Conservation (phyloP, 2,797 vertebrate genomes). For the Echeneis naucrates region DNA sequence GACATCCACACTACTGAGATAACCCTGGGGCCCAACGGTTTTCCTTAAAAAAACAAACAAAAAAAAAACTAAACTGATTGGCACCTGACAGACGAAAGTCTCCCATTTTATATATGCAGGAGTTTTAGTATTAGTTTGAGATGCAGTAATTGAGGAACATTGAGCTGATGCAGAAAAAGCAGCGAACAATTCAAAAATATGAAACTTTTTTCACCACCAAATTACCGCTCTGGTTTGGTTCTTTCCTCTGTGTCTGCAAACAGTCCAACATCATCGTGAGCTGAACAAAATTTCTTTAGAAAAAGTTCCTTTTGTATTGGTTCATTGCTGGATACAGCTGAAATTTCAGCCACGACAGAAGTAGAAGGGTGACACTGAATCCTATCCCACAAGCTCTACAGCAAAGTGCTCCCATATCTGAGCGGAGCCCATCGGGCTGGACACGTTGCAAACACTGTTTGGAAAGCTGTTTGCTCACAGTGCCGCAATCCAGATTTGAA, state of each 20-base stretch:
- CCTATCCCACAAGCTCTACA: no score
- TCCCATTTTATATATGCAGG: slow-evolving; percentile 4
- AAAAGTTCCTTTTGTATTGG: no score
- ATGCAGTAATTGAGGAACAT: slow-evolving; percentile 2
- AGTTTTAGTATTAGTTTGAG: slow-evolving; percentile 17
- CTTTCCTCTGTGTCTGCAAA: slow-evolving; percentile 4
- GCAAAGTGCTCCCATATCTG: background rate
- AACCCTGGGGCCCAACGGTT: slow-evolving; percentile 59
- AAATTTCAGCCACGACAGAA: background rate
- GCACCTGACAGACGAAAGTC: slow-evolving; percentile 51
- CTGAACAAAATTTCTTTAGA: no score
- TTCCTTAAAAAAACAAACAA: slow-evolving; percentile 46
- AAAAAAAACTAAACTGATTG: no score
- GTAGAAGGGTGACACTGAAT: no score
- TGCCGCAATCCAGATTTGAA: slow-evolving; percentile 1
- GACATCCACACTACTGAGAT: slow-evolving; percentile 77
- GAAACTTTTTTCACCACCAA: background rate
- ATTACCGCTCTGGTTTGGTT: background rate
- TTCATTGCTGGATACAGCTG: background rate
- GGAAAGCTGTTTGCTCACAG: background rate
- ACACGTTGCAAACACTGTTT: background rate
- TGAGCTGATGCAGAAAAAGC: slow-evolving; percentile 7
- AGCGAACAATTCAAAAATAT: background rate
- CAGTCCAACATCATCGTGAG: background rate
- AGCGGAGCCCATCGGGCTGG: background rate